Percentiles rank a stretch among this genome's conserved stretches.
Conservation (phyloP, 1,140 invertebrate genomes). For the Lamellibrachia luymesi region DNA sequence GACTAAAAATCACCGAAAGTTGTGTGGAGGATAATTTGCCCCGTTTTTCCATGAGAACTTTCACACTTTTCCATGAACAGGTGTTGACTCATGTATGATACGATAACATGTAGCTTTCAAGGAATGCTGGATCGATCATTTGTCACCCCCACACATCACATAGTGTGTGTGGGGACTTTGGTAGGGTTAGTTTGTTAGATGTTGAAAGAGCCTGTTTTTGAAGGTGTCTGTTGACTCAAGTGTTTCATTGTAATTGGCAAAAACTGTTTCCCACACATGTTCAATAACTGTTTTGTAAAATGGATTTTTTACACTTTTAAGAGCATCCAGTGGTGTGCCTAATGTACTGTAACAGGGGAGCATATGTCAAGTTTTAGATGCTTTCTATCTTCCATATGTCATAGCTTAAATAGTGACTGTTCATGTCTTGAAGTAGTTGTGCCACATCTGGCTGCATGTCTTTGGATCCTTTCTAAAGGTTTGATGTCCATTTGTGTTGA, state of each 20-base stretch:
- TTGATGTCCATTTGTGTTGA: background rate
- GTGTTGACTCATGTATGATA: too few species aligned
- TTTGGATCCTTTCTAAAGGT: background rate
- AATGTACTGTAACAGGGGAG: background rate
- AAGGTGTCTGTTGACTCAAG: background rate
- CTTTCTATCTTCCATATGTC: background rate
- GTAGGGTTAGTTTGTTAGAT: too few species aligned
- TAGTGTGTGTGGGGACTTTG: background rate
- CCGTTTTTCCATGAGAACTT: too few species aligned
- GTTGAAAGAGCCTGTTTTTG: background rate
- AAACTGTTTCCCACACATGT: background rate
- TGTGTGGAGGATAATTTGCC: too few species aligned
- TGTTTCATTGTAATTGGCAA: background rate
- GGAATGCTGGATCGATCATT: too few species aligned
- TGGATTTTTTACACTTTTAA: background rate
- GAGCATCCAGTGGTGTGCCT: background rate
- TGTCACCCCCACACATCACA: background rate
- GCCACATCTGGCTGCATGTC: background rate
- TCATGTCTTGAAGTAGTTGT: background rate
- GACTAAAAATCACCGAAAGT: too few species aligned
- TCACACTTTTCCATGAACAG: too few species aligned
- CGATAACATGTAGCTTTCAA: too few species aligned
- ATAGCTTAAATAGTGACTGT: background rate
- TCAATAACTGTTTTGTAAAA: background rate
- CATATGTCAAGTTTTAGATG: background rate